phyloP scores from a whole-genome alignment of 2,888 invertebrate genomes.

The Drosophila lacicola region DNA sequence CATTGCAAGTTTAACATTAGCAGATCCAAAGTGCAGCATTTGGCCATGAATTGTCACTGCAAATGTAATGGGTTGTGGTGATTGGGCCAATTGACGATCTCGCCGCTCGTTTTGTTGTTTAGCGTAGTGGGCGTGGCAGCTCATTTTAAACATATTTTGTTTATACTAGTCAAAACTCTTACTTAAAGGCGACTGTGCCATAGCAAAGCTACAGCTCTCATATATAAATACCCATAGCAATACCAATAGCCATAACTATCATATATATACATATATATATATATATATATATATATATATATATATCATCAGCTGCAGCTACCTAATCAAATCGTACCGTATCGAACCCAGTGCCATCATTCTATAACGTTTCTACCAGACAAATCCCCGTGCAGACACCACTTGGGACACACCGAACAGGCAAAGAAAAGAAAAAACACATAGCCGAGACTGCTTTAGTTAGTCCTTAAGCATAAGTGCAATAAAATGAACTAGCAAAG shows the following conservation, averaged over 20 bases:
- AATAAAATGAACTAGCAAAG: conserved; percentile 49
- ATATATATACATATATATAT: background rate
- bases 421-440: conserved; percentile 30
- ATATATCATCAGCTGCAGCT: conserved; percentile 18
- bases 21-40: conserved; percentile 73
- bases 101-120: conserved; percentile 72
- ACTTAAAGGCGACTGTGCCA: conserved; percentile 76
- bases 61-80: conserved; percentile 7
- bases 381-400: conserved; percentile 24
- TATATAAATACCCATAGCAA: conserved; percentile 42
- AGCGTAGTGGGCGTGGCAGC: conserved; percentile 51
- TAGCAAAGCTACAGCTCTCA: conserved; percentile 67
- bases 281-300: conserved; percentile 9
- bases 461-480: conserved; percentile 76
- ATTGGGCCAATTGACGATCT: conserved; percentile 67
- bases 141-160: conserved; percentile 51
- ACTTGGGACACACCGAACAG: conserved; percentile 42
- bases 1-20: conserved; percentile 36
- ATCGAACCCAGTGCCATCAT: conserved; percentile 62
- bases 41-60: conserved; percentile 47
- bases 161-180: conserved; percentile 73
- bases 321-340: conserved; percentile 19
- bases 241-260: conserved; percentile 36
- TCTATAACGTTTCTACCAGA: conserved; percentile 28
- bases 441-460: conserved; percentile 78